Evolutionary conservation across 2,888 invertebrate species (phyloP).

Genomic region (Himalopsyche tibetana): DNA sequence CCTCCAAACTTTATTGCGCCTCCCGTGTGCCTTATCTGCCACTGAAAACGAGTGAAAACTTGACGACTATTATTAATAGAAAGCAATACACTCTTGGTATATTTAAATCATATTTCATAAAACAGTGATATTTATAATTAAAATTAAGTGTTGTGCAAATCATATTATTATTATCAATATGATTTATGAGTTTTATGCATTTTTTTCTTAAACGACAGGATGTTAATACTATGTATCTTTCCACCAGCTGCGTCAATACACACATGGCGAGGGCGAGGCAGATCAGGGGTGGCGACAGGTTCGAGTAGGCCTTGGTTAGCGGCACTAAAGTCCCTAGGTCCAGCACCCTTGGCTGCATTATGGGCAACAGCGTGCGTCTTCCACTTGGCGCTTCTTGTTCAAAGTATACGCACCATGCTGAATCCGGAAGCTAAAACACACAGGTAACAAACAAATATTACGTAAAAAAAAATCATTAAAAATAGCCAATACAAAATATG

Average conservation of each 20-base stretch:
- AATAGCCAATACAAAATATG: too few species aligned
- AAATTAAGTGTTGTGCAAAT: too few species aligned
- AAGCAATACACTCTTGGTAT: too few species aligned
- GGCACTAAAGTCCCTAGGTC: slow-evolving; percentile 69
- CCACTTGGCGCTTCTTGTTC: slow-evolving; percentile 76
- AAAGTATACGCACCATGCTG: slow-evolving; percentile 76
- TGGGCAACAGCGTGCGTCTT: slow-evolving; percentile 79
- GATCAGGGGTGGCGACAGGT: slow-evolving; percentile 69
- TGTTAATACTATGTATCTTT: slow-evolving; percentile 37
- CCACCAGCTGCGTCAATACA: slow-evolving; percentile 78
- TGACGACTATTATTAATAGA: too few species aligned
- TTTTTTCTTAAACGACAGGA: background rate
- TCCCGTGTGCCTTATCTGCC: too few species aligned
- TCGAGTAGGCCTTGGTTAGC: slow-evolving; percentile 67
- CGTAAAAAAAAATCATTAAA: too few species aligned
- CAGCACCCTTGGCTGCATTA: slow-evolving; percentile 71
- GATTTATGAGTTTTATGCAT: too few species aligned
- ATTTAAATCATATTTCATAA: too few species aligned
- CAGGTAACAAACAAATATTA: slow-evolving; percentile 16
- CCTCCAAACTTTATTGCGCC: too few species aligned
- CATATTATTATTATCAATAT: too few species aligned
- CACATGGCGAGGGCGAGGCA: slow-evolving; percentile 75
- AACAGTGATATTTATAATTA: too few species aligned
- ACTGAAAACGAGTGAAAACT: too few species aligned
- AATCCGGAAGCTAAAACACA: slow-evolving; percentile 65